These are phyloP conservation scores for Loxodonta africana DNA, from an alignment of 2,113 vertebrate species.

Conservation along the genomic window DNA sequence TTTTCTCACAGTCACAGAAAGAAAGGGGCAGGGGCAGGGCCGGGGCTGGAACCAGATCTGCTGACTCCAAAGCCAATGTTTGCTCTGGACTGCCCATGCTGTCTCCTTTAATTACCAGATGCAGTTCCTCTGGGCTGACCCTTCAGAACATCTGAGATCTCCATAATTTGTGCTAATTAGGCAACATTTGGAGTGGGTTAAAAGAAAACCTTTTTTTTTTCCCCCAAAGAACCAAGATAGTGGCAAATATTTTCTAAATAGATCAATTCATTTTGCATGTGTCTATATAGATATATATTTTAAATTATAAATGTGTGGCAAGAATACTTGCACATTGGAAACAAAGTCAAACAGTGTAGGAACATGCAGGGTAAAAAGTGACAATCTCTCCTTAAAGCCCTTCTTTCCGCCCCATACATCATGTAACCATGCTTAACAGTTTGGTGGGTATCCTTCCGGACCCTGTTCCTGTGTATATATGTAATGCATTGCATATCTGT, in stretches of 20 bases:
- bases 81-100: neutral
- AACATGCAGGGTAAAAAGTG: neutral
- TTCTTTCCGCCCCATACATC: neutral
- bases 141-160: neutral
- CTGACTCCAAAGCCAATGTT: neutral
- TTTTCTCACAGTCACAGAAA: neutral
- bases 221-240: slow-evolving; percentile 27
- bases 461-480: too few relatives aligned
- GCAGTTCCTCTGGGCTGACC: neutral
- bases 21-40: neutral
- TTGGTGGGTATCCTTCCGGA: neutral
- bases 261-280: neutral
- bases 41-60: neutral
- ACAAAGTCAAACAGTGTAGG: neutral
- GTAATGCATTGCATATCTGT: too few relatives aligned
- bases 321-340: neutral
- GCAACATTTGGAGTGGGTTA: slow-evolving; percentile 1
- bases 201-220: neutral
- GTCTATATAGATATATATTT: neutral
- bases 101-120: slow-evolving; percentile 39
- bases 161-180: neutral
- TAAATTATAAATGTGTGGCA: neutral
- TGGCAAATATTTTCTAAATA: slow-evolving; percentile 24
- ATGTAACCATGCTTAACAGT: neutral
- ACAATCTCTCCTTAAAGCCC: neutral